Conservation (phyloP, 2,797 vertebrate species). For the Acrossocheilus fasciatus region DNA sequence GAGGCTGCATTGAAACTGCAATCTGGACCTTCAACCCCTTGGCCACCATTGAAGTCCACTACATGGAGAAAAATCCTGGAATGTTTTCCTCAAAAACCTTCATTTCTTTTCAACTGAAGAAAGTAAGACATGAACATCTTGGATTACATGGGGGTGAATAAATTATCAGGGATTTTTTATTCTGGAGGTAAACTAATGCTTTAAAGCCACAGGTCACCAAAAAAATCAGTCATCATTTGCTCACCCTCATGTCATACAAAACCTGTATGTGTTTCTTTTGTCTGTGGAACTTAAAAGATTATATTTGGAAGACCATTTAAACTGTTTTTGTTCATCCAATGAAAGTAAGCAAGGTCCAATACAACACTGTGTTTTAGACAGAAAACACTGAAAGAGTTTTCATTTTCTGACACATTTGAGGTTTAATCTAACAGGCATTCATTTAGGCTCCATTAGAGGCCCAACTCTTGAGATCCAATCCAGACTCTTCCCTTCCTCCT, state of each 20-base stretch:
- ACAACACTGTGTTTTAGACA: neutral
- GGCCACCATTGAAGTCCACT: neutral
- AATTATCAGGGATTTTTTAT: neutral
- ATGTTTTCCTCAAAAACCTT: neutral
- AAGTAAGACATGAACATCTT: neutral
- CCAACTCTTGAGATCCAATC: constrained; percentile 70
- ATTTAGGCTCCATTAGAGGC: constrained; percentile 87
- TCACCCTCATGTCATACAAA: neutral
- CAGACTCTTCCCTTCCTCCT: constrained; percentile 59
- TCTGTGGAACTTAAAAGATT: neutral
- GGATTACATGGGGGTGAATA: neutral
- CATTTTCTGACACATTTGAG: neutral
- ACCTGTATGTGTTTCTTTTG: neutral
- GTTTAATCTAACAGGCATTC: constrained; percentile 46
- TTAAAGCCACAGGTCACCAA: neutral
- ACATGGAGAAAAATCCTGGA: neutral
- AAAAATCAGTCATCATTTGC: neutral
- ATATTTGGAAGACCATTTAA: neutral
- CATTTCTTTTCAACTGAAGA: neutral
- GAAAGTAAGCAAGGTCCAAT: neutral
- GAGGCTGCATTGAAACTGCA: neutral
- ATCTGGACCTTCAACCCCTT: neutral
- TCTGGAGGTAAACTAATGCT: neutral
- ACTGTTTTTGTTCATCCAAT: neutral
- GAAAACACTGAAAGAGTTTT: neutral